Evolutionary conservation across 2,113 vertebrate genomes (phyloP).

Genomic region (Lepisosteus osseus): DNA sequence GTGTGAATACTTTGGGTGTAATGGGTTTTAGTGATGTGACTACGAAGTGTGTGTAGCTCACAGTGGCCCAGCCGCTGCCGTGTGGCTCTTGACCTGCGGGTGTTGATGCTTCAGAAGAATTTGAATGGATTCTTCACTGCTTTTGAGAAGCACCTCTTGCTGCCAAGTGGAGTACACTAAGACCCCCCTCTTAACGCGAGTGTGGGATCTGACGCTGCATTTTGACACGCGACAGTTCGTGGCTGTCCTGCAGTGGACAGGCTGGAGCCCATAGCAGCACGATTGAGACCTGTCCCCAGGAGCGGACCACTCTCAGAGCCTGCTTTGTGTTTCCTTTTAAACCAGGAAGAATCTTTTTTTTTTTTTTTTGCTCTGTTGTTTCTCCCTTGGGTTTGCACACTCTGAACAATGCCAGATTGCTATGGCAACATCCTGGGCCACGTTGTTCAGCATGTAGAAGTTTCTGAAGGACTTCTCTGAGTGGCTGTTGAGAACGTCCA

Average conservation of each 20-base stretch:
- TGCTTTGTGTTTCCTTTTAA: no score
- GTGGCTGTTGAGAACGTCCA: slow-evolving; percentile 9
- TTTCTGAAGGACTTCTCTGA: slow-evolving; percentile 8
- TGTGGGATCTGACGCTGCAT: no score
- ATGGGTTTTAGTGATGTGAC: not conserved
- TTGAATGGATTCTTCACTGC: not conserved
- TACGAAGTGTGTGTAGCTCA: not conserved
- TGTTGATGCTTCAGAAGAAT: not conserved
- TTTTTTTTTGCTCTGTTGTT: not conserved
- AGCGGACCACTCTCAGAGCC: no score
- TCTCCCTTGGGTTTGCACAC: not conserved
- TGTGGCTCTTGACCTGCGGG: not conserved
- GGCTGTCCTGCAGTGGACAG: no score
- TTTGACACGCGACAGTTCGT: no score
- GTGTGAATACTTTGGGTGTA: not conserved
- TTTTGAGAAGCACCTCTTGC: no score
- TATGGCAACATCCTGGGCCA: slow-evolving; percentile 18
- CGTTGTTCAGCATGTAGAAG: slow-evolving; percentile 1
- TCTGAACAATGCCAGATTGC: not conserved
- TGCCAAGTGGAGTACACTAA: no score
- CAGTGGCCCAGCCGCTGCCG: not conserved
- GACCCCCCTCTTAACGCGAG: no score
- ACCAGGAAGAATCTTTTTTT: no score
- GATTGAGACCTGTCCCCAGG: not conserved
- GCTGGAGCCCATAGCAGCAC: no score